A percentile compares a stretch with the other conserved stretches of the same genome.
Evolutionary conservation across 2,888 invertebrate species (phyloP).

Genomic region (Pyralis farinalis): DNA sequence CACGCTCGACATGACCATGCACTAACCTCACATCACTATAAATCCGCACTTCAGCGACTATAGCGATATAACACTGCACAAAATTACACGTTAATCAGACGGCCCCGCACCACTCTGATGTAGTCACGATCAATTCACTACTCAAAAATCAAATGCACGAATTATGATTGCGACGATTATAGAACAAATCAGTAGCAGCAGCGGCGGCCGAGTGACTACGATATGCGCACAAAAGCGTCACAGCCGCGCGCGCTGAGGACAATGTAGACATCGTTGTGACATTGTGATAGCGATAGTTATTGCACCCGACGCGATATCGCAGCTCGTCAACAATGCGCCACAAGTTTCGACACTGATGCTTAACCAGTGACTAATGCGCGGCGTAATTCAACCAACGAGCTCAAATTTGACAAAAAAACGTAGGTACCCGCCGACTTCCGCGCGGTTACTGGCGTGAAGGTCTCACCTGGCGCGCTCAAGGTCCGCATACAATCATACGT

Average conservation of each 20-base stretch:
- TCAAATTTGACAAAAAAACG: constrained; percentile 73
- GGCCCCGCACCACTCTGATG: constrained; percentile 28
- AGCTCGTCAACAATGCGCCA: constrained; percentile 54
- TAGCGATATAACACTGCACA: constrained; percentile 37
- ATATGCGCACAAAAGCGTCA: constrained; percentile 45
- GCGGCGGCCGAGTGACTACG: constrained; percentile 34
- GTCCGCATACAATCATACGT: constrained; percentile 76
- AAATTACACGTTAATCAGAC: constrained; percentile 32
- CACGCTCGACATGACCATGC: constrained; percentile 79
- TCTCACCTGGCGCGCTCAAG: constrained; percentile 74
- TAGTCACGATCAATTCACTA: constrained; percentile 42
- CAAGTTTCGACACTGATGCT: constrained; percentile 55
- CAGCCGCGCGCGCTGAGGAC: constrained; percentile 40
- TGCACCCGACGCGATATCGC: constrained; percentile 61
- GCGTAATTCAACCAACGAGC: constrained; percentile 72
- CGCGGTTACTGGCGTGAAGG: constrained; percentile 79
- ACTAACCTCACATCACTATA: constrained; percentile 75
- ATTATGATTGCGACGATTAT: constrained; percentile 33
- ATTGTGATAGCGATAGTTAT: constrained; percentile 72
- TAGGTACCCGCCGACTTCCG: constrained; percentile 70
- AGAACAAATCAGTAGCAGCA: constrained; percentile 38
- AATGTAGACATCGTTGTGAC: constrained; percentile 67
- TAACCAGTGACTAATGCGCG: constrained; percentile 73
- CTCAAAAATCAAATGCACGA: constrained; percentile 31
- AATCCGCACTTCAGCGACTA: constrained; percentile 39